Evolutionary conservation across 2,113 vertebrate genomes (phyloP).

Genomic region (Dicrurus megarhynchus): DNA sequence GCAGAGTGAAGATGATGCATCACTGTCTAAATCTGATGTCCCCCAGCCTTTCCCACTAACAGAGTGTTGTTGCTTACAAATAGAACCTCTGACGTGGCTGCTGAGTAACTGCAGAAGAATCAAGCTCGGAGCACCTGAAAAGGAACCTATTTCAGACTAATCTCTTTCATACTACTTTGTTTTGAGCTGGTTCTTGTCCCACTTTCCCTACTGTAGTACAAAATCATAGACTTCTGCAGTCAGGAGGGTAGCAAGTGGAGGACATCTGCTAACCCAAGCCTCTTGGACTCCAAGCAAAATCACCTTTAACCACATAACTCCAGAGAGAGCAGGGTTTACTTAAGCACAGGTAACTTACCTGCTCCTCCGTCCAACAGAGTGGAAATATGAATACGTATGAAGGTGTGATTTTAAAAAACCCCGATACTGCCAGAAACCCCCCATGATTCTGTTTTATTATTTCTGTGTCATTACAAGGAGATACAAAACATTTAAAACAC

Average conservation of each 20-base stretch:
- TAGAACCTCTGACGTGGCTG: neutral
- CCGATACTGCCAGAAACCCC: fast-evolving
- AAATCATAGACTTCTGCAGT: neutral
- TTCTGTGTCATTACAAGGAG: neutral
- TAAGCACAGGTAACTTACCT: neutral
- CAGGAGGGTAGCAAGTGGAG: neutral
- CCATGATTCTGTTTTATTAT: neutral
- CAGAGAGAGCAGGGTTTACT: fast-evolving
- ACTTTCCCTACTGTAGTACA: neutral
- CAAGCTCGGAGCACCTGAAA: neutral
- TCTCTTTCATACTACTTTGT: neutral
- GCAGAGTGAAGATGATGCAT: neutral
- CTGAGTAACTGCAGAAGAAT: neutral
- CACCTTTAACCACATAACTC: neutral
- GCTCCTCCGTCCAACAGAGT: neutral
- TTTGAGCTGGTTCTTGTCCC: neutral
- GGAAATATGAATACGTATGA: neutral
- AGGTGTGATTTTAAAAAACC: neutral
- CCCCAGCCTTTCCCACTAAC: neutral
- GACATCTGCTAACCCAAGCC: neutral
- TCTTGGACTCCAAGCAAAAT: neutral
- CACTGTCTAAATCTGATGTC: neutral
- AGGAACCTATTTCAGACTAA: neutral
- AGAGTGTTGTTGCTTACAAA: neutral
- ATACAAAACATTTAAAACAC: neutral